Conservation (phyloP, 2,888 invertebrate genomes). For the Meghimatium bilineatum region DNA sequence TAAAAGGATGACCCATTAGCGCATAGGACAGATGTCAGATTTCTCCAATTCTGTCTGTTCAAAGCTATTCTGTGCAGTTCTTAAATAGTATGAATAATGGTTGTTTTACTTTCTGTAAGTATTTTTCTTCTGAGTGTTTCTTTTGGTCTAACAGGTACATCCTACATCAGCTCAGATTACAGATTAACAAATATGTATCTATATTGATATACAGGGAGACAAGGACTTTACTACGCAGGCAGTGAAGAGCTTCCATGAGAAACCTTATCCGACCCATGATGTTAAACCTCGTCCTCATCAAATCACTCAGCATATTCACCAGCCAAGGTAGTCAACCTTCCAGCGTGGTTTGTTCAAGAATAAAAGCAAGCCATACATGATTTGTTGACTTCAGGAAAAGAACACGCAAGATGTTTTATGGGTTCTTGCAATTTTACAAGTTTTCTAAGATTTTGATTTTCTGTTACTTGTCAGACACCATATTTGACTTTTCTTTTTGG, state of each 20-base stretch:
- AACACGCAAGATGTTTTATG: neutral
- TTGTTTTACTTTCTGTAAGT: no score
- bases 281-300: constrained; percentile 79
- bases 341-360: neutral
- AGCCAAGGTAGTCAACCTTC: constrained; percentile 59
- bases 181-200: neutral
- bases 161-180: no score
- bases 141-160: no score
- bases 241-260: constrained; percentile 88
- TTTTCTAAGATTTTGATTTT: neutral
- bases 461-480: neutral
- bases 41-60: no score
- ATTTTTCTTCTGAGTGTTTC: no score
- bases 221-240: constrained; percentile 93
- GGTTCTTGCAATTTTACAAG: neutral
- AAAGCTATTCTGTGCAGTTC: no score
- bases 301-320: constrained; percentile 62
- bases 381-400: neutral
- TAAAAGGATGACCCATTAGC: no score
- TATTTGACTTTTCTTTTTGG: neutral
- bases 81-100: no score
- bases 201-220: constrained; percentile 80
- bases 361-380: neutral
- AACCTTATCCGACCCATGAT: constrained; percentile 85
- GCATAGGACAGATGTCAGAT: no score